Conservation (phyloP, 2,113 vertebrate genomes). For the Daubentonia madagascariensis region DNA sequence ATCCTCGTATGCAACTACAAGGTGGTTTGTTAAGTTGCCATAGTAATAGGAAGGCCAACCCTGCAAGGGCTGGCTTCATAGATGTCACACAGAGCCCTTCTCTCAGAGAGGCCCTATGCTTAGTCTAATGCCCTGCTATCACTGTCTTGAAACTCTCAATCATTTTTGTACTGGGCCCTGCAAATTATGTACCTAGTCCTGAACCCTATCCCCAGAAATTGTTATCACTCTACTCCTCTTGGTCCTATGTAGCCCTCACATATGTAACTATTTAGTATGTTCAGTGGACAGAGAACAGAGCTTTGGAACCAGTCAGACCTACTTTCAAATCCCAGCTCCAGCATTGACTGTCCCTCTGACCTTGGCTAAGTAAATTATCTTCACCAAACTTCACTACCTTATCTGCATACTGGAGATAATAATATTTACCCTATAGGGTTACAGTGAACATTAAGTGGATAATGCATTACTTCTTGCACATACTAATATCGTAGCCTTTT, state of each 20-base stretch:
- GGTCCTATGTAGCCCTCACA: background rate
- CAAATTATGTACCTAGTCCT: background rate
- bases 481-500: background rate
- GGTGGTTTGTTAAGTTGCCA: background rate
- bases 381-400: background rate
- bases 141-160: background rate
- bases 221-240: background rate
- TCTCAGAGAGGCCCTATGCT: background rate
- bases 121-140: background rate
- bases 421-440: background rate
- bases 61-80: background rate
- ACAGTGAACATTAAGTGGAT: background rate
- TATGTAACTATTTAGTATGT: background rate
- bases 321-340: background rate
- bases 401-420: background rate
- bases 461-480: background rate
- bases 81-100: background rate
- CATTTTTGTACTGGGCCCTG: background rate
- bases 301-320: background rate
- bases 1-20: background rate
- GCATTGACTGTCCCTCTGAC: background rate
- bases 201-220: background rate
- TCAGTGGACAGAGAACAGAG: background rate
- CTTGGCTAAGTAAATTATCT: background rate
- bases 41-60: background rate